Conservation (phyloP, 2,797 vertebrate genomes). For the Lutjanus campechanus region DNA sequence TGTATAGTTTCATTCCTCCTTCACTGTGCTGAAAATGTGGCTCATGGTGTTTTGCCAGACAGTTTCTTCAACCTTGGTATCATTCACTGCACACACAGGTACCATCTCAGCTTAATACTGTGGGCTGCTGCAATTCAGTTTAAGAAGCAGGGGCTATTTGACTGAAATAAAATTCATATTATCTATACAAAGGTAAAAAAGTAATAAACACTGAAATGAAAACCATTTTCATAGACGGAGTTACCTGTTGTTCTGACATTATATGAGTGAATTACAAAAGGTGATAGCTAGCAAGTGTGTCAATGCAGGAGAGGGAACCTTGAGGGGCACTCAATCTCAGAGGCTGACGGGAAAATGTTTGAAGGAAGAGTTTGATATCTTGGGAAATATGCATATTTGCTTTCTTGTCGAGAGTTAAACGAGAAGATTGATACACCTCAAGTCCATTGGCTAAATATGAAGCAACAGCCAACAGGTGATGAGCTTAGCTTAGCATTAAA, state of each 20-base stretch:
- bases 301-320: background rate
- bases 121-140: background rate
- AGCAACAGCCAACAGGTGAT: background rate
- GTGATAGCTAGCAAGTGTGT: background rate
- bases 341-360: background rate
- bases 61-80: slow-evolving; percentile 11
- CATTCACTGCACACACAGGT: slow-evolving; percentile 1
- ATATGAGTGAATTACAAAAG: no score
- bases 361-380: background rate
- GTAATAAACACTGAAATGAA: background rate
- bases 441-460: background rate
- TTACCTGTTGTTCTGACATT: background rate
- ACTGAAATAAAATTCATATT: background rate
- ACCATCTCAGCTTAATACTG: background rate
- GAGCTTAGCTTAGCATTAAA: background rate
- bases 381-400: background rate
- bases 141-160: background rate
- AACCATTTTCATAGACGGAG: background rate
- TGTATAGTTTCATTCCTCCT: slow-evolving; percentile 49
- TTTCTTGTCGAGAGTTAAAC: background rate
- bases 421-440: background rate
- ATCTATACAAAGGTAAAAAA: background rate
- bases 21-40: slow-evolving; percentile 18
- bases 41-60: slow-evolving; percentile 7
- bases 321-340: background rate